phyloP scores from a whole-genome alignment of 1,140 invertebrate genomes.

The Drosophila erecta region DNA sequence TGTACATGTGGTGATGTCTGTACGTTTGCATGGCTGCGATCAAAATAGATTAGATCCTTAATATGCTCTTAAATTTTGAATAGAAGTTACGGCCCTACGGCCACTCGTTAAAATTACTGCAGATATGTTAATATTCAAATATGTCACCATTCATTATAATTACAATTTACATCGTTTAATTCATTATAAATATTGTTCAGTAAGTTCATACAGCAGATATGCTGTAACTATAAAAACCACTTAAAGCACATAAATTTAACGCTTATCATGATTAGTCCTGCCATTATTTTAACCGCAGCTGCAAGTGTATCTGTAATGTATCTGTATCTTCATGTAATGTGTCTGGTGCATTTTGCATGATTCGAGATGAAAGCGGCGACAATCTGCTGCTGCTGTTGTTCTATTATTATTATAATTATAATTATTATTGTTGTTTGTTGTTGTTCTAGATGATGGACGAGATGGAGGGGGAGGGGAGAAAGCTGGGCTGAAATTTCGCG shows the following conservation, averaged over 20 bases:
- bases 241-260: too few relatives aligned
- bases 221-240: too few relatives aligned
- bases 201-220: too few relatives aligned
- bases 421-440: constrained; percentile 36
- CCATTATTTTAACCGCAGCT: constrained; percentile 13
- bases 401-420: constrained; percentile 30
- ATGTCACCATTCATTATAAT: too few relatives aligned
- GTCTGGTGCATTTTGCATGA: constrained; percentile 47
- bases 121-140: too few relatives aligned
- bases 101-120: too few relatives aligned
- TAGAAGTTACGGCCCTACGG: neutral
- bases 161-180: too few relatives aligned
- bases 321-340: neutral
- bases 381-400: constrained; percentile 54
- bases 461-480: constrained; percentile 17
- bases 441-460: constrained; percentile 61
- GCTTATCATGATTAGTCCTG: neutral
- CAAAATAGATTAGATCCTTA: neutral
- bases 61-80: neutral
- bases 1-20: constrained; percentile 23
- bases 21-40: constrained; percentile 10
- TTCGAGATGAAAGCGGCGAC: constrained; percentile 44
- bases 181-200: too few relatives aligned
- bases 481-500: constrained; percentile 37
- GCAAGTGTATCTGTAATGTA: constrained; percentile 2